phyloP scores from a whole-genome alignment of 2,797 vertebrate genomes.

The Alcedo quadribrachys region DNA sequence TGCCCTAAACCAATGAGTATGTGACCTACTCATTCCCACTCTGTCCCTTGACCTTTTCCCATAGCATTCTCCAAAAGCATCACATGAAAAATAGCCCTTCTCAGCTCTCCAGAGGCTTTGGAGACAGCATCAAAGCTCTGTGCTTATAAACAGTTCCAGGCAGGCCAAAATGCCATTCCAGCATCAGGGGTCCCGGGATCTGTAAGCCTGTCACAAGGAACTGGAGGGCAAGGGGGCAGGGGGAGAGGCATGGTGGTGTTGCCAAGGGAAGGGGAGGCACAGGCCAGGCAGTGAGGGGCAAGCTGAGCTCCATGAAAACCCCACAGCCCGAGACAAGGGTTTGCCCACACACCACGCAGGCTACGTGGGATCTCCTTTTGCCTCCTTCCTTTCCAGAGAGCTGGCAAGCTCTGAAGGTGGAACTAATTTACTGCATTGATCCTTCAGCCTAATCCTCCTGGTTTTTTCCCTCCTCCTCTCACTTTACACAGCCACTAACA shows the following conservation, averaged over 20 bases:
- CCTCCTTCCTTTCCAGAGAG: background rate
- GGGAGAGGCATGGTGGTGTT: background rate
- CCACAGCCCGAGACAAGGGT: rapidly evolving
- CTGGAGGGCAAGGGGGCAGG: background rate
- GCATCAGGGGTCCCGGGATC: background rate
- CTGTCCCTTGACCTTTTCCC: constrained; percentile 72
- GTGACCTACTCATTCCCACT: constrained; percentile 61
- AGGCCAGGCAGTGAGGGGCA: background rate
- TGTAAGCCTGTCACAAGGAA: constrained; percentile 20
- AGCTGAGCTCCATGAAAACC: background rate
- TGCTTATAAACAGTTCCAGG: constrained; percentile 52
- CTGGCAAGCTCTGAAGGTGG: background rate
- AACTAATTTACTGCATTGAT: background rate
- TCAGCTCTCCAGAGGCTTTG: constrained; percentile 44
- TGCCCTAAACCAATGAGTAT: constrained; percentile 65
- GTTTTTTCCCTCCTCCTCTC: background rate
- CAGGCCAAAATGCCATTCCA: constrained; percentile 59
- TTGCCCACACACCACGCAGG: background rate
- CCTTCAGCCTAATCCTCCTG: background rate
- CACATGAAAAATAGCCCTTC: constrained; percentile 57
- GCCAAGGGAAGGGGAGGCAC: background rate
- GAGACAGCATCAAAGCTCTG: constrained; percentile 46
- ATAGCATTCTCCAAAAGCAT: constrained; percentile 64
- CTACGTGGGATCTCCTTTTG: background rate
- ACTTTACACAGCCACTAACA: background rate